Conservation (phyloP, 1,140 invertebrate genomes). For the Zeugodacus cucurbitae region DNA sequence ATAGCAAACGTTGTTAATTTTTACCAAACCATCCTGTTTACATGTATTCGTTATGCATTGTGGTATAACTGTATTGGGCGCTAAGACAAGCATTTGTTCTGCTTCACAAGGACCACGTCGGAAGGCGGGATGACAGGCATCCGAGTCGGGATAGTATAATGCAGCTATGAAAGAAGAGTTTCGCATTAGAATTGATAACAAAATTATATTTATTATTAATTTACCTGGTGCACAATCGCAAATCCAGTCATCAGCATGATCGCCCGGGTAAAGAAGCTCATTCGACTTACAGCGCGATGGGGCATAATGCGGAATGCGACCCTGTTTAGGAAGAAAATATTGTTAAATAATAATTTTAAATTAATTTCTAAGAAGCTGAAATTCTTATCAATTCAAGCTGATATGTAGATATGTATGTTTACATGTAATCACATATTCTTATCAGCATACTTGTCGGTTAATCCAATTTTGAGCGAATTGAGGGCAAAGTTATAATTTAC, state of each 20-base stretch:
- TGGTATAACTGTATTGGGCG: constrained; percentile 68
- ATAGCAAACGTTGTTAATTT: constrained; percentile 68
- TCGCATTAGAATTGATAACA: constrained; percentile 20
- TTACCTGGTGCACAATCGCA: constrained; percentile 76
- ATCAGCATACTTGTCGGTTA: not conserved
- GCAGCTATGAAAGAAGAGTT: constrained; percentile 66
- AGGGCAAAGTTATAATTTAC: no score
- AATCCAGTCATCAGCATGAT: constrained; percentile 72
- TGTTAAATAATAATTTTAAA: no score
- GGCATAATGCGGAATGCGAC: constrained; percentile 69
- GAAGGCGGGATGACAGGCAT: constrained; percentile 73
- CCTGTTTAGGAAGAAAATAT: constrained; percentile 57
- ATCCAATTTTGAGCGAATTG: no score
- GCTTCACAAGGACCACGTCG: constrained; percentile 72
- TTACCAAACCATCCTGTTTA: constrained; percentile 66
- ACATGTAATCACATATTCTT: constrained; percentile 30
- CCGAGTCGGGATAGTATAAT: constrained; percentile 71
- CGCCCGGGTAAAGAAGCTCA: constrained; percentile 74
- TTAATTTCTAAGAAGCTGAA: not conserved
- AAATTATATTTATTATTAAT: constrained; percentile 8
- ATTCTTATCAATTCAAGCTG: not conserved
- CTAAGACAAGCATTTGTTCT: constrained; percentile 70
- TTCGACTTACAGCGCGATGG: constrained; percentile 71
- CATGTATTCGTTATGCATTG: constrained; percentile 73
- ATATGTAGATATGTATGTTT: not conserved